Evolutionary conservation across 2,888 invertebrate species (phyloP).

Genomic region (Platerodrilus igneus): DNA sequence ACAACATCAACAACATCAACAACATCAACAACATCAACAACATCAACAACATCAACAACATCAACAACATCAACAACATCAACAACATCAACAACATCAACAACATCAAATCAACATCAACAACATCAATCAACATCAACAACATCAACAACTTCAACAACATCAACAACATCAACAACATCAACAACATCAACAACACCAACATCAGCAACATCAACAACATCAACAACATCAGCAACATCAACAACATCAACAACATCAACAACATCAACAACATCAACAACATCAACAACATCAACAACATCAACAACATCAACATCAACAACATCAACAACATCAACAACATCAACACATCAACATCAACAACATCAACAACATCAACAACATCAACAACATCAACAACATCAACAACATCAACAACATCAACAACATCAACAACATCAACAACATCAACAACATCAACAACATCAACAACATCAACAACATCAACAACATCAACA

Average conservation of each 20-base stretch:
- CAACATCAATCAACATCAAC: constrained; percentile 5
- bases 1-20: constrained; percentile 13
- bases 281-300: constrained; percentile 6
- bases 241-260: constrained; percentile 6
- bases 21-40: constrained; percentile 12
- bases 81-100: constrained; percentile 10
- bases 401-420: too few relatives aligned
- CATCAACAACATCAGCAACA: too few relatives aligned
- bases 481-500: too few relatives aligned
- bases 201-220: too few relatives aligned
- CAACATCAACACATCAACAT: too few relatives aligned
- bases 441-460: too few relatives aligned
- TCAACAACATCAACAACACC: too few relatives aligned
- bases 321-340: constrained; percentile 6
- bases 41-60: constrained; percentile 10
- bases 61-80: constrained; percentile 12
- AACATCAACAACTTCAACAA: constrained; percentile 8
- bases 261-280: constrained; percentile 6
- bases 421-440: too few relatives aligned
- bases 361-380: constrained; percentile 4
- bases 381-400: too few relatives aligned
- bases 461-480: too few relatives aligned
- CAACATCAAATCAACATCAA: too few relatives aligned
- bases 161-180: constrained; percentile 5
- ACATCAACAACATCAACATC: constrained; percentile 7